These are phyloP conservation scores for Coreius guichenoti DNA, from an alignment of 2,797 vertebrate species.

Conservation along the genomic window DNA sequence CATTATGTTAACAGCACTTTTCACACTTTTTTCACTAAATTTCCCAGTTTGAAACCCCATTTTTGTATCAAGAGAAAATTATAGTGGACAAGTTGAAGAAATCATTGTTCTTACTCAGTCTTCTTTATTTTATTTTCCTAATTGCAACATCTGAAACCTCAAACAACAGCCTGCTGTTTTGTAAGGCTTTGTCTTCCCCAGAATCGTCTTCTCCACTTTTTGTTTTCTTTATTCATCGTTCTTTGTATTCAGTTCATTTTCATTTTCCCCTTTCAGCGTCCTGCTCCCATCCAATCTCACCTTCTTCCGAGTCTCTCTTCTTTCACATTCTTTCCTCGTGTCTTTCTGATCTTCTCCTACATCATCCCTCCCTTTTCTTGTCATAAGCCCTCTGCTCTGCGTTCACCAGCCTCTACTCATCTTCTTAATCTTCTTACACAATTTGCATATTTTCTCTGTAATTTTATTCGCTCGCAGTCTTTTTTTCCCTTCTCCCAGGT, in stretches of 20 bases:
- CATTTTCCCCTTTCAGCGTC: background rate
- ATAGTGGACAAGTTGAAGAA: slow-evolving; percentile 42
- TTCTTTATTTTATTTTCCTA: slow-evolving; percentile 45
- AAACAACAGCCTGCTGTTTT: slow-evolving; percentile 52
- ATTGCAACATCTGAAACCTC: slow-evolving; percentile 49
- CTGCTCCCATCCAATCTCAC: slow-evolving; percentile 25
- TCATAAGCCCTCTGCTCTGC: slow-evolving; percentile 60
- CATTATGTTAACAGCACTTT: background rate
- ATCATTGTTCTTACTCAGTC: slow-evolving; percentile 30
- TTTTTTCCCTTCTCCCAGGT: slow-evolving; percentile 71
- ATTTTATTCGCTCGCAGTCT: slow-evolving; percentile 66
- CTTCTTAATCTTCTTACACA: slow-evolving; percentile 79
- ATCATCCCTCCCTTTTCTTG: slow-evolving; percentile 5
- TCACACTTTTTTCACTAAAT: background rate
- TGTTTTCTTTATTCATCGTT: slow-evolving; percentile 11
- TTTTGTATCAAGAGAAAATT: slow-evolving; percentile 42
- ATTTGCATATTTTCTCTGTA: slow-evolving; percentile 79
- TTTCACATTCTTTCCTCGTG: background rate
- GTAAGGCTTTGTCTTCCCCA: background rate
- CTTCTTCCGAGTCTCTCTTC: slow-evolving; percentile 53
- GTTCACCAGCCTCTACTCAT: slow-evolving; percentile 67
- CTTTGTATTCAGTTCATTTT: background rate
- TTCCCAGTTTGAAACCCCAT: background rate
- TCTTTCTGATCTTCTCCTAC: slow-evolving; percentile 35
- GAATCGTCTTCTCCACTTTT: background rate